These are phyloP conservation scores for Elephantulus edwardii DNA, from an alignment of 2,113 vertebrate genomes.

Conservation along the genomic window DNA sequence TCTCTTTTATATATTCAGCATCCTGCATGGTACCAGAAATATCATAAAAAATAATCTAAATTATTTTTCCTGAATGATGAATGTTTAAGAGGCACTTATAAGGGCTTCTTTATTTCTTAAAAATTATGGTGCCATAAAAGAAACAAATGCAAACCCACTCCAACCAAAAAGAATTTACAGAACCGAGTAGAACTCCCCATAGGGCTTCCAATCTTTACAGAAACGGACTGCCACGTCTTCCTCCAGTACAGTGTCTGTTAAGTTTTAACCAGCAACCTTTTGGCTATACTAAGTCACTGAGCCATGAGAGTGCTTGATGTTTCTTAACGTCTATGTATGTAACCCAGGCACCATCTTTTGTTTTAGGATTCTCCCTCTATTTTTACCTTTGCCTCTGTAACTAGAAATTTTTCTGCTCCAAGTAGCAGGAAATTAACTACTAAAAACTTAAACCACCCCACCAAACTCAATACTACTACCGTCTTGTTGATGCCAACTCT, in stretches of 20 bases:
- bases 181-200: background rate
- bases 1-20: background rate
- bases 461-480: too few relatives aligned
- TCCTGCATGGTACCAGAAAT: background rate
- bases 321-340: background rate
- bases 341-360: background rate
- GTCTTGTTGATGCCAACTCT: too few relatives aligned
- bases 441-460: too few relatives aligned
- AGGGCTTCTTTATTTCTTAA: background rate
- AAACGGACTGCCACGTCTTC: background rate
- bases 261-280: background rate
- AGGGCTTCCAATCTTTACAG: background rate
- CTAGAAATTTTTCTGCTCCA: background rate
- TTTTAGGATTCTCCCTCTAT: background rate
- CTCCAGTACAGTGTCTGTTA: background rate
- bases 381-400: background rate
- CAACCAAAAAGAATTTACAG: background rate
- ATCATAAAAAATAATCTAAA: background rate
- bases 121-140: background rate
- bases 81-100: background rate
- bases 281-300: background rate
- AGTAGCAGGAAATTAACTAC: conserved; percentile 14
- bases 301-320: too few relatives aligned
- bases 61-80: background rate
- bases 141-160: background rate